Evolutionary conservation across 2,113 vertebrate species (phyloP), one percentile per base, ranked within the genome.

Genomic region (Caranx ignobilis): DNA sequence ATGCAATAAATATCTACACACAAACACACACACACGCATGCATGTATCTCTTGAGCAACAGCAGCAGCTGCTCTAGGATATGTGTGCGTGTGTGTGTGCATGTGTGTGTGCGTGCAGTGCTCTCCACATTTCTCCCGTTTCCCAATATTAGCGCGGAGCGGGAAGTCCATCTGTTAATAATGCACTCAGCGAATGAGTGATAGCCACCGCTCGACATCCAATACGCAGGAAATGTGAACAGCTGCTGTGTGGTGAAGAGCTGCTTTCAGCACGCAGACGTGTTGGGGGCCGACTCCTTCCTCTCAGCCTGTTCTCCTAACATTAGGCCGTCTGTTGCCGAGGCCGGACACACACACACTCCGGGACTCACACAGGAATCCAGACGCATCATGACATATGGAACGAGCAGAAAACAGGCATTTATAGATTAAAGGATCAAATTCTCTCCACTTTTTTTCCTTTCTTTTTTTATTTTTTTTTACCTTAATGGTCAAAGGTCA

Each of bases 181-280:
- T 80, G 88, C 90, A 86, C 83, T 85, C 71, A 70, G 81, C 84
- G 84, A 91, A 87, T 75, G 71, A 86, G 83, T 64, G 71, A 76
- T 69, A 19, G 82, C 75, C 82, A 77, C 80, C 82, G 9, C 84
- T 86, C 67, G 91, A 91, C 93, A 94, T 85, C 88, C 81, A 93
- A 94, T 93, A 87, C 77, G 77, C 91, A 92, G 91, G 88, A 93
- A 93, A 92, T 92, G 89, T 71, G 88, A 92, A 91, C 93, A 94
- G 93, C 93, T 93, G 93, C 86, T 48, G 32, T 45, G 10, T 48
- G 85, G 81, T 90, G 89, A 90, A 87, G 86, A 85, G 72, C 43
- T 72, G 86, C 89, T 91, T 89, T 90, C 88, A 89, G 47, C 89
- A 61, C 75, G n/a, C 41, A 4, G 82, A 79, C 61, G 75, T 77